Evolutionary conservation across 2,888 invertebrate genomes (phyloP).

Genomic region (Melikaiella ostensackeni): DNA sequence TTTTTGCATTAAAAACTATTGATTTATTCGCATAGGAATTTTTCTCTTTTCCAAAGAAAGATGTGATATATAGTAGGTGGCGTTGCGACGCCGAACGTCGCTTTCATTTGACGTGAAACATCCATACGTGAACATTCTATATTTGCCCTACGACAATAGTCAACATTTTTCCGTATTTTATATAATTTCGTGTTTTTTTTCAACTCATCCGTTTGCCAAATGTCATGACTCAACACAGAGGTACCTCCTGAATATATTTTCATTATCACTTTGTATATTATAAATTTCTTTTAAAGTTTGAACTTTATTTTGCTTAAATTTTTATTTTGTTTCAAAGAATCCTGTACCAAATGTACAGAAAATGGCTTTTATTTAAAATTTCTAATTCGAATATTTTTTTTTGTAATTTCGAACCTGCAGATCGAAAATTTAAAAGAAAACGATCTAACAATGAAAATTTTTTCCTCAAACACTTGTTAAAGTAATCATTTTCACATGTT

Average conservation of each 20-base stretch:
- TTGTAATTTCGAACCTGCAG: too few relatives aligned
- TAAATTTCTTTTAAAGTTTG: background rate
- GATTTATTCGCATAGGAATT: too few relatives aligned
- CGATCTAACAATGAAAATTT: too few relatives aligned
- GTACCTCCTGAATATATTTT: background rate
- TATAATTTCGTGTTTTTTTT: background rate
- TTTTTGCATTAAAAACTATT: too few relatives aligned
- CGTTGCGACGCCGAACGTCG: background rate
- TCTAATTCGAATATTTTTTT: too few relatives aligned
- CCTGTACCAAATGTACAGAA: too few relatives aligned
- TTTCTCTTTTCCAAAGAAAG: background rate
- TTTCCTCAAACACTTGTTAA: too few relatives aligned
- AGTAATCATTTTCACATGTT: too few relatives aligned
- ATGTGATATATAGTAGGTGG: background rate
- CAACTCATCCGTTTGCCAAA: background rate
- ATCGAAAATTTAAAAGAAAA: too few relatives aligned
- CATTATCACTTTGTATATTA: background rate
- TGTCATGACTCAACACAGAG: background rate
- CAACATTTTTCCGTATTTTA: background rate
- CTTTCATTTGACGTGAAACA: constrained; percentile 15
- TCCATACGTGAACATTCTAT: constrained; percentile 20
- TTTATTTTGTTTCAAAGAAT: too few relatives aligned
- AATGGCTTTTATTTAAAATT: too few relatives aligned
- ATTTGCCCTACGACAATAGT: background rate
- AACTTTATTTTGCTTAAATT: background rate